Evolutionary conservation across 64 coral and sea anemone genomes (phyloP), one percentile per base, ranked within the genome.

Genomic region (Actinia equina): DNA sequence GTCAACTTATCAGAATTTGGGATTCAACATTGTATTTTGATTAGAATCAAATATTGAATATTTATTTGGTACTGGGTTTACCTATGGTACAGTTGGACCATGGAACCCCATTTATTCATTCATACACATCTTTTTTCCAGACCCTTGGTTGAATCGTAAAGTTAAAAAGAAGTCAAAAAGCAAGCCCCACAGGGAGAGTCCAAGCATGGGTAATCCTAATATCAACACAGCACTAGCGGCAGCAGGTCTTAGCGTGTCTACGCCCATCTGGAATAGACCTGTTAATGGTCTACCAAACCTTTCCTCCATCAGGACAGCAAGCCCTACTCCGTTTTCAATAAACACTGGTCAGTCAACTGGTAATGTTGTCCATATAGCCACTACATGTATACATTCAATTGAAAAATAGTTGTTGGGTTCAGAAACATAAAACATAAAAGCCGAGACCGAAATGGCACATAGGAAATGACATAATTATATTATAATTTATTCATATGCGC

Each of bases 91-190:
- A 49, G 41, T 23, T 65, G 20, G n/a, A 23, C n/a, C 7, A 41
- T 26, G 69, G 5, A 74, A 6, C 13, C 69, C 69, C 4, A 37
- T 0, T 37, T 37, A 37, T 37, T 27, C 69, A 30, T 30, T 30
- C 7, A 62, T 19, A 0, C 30, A 67, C 5, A 3, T 57, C n/a
- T n/a, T 74, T 60, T 84, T 78, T 77, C 44, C 41, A 99, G 97
- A 99, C 49, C 90, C 93, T 22, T 99, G 97, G 97, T 86, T 95
- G 20, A 92, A 80, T 82, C 88, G 91, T 17, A 97, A 97, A 93
- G 44, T 43, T 12, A 93, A 93, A 27, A 97, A 97, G 83, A 82
- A 92, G 43, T n/a, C 17, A 8, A 97, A 83, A 87, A 91, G 57
- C 61, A 94, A 93, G 57, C 89, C 88, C 65, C 84, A 83, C 69